Percentiles rank a stretch among this genome's conserved stretches.
Evolutionary conservation across 2,888 invertebrate genomes (phyloP).

Genomic region (Allolobophora icterica): DNA sequence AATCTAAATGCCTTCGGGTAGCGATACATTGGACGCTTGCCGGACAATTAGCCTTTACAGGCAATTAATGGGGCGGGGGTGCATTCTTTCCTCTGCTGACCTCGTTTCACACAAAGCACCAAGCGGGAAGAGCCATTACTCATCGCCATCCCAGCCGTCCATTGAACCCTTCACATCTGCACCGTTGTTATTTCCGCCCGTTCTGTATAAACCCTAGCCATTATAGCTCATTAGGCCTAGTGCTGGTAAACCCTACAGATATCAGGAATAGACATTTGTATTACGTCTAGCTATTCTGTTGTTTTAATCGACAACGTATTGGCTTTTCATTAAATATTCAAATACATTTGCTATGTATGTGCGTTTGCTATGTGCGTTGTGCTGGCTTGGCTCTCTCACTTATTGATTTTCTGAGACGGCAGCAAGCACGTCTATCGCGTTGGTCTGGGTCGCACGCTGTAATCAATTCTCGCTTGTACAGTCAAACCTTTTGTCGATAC

Average conservation of each 20-base stretch:
- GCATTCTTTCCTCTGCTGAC: not conserved
- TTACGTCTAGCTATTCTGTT: not conserved
- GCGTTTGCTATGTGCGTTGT: not conserved
- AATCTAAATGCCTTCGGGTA: no score
- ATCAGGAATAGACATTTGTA: not conserved
- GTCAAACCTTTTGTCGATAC: not conserved
- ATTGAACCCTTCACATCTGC: no score
- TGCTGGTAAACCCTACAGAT: no score
- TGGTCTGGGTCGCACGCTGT: not conserved
- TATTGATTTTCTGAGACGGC: constrained; percentile 1
- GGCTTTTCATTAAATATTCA: not conserved
- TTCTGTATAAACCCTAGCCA: not conserved
- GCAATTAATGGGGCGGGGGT: not conserved
- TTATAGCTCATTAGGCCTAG: not conserved
- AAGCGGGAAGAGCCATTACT: not conserved
- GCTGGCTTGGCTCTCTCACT: not conserved
- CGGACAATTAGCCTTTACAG: no score
- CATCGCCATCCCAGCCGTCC: not conserved
- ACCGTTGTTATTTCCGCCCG: not conserved
- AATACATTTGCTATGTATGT: not conserved
- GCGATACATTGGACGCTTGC: no score
- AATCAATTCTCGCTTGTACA: not conserved
- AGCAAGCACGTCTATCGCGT: not conserved
- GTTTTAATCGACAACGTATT: not conserved
- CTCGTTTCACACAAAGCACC: not conserved